Evolutionary conservation across 2,888 invertebrate species (phyloP).

Genomic region (Apodemia mormo): DNA sequence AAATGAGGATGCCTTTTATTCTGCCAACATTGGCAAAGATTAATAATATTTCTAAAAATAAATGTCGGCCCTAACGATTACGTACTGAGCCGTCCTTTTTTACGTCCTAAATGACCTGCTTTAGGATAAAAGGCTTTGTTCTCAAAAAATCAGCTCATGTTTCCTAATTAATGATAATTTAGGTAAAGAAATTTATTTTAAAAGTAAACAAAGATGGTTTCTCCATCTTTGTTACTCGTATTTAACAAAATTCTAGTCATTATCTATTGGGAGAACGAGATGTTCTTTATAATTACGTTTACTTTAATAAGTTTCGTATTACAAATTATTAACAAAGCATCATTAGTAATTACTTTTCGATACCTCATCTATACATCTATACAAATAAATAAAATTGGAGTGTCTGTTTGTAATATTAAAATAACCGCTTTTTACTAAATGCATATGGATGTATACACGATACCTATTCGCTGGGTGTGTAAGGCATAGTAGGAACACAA

Average conservation of each 20-base stretch:
- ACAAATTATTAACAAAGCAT: conserved; percentile 27
- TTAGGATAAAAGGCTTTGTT: conserved; percentile 42
- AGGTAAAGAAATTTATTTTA: conserved; percentile 68
- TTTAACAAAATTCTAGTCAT: conserved; percentile 77
- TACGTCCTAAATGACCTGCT: not conserved
- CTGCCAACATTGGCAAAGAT: not conserved
- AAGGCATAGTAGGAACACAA: too few relatives aligned
- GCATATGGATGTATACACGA: too few relatives aligned
- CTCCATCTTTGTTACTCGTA: conserved; percentile 76
- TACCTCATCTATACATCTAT: too few relatives aligned
- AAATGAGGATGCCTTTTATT: too few relatives aligned
- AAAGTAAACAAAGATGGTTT: conserved; percentile 67
- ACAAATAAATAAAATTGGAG: too few relatives aligned
- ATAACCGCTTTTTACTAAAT: too few relatives aligned
- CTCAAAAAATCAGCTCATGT: conserved; percentile 52
- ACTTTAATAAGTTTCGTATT: conserved; percentile 57
- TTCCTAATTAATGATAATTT: conserved; percentile 71
- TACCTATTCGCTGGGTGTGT: too few relatives aligned
- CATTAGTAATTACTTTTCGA: not conserved
- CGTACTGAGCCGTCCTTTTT: not conserved
- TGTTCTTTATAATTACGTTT: conserved; percentile 58
- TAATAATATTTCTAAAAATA: not conserved
- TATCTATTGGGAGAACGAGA: conserved; percentile 67
- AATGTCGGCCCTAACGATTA: not conserved
- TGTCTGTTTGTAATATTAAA: too few relatives aligned